Base-by-base conservation (phyloP, 2,888 invertebrate genomes). In the Agriopis leucophaearia region DNA sequence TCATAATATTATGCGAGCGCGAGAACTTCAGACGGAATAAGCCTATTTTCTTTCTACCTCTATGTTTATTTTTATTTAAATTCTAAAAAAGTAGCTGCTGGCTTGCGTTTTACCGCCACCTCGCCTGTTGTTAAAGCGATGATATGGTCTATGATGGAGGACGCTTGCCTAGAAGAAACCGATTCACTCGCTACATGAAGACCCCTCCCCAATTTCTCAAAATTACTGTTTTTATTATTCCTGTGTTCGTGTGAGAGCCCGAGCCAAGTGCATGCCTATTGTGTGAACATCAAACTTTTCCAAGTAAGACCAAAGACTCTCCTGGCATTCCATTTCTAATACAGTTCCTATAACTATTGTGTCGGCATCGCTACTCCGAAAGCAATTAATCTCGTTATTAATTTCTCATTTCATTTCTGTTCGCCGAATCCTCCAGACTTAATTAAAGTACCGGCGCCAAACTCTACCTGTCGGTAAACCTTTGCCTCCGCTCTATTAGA, bases 371-470 rank as follows among this genome's bases (percentile, higher is more conserved):
- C 70, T 69, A 66, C 65, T 64, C 52, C 56, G 70, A 70, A 66
- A 70, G 54, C 73, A 76, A 78, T 78, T 81, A 81, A 83, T 80
- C 79, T 74, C 73, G 74, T 83, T 81, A 84, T 86, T 83, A 85
- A 86, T 87, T 83, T 82, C 83, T 80, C 78, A 80, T 87, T 83
- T 75, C 74, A 73, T 76, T 77, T 81, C 79, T 85, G 80, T 85
- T 85, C 82, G 78, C 82, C 85, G 77, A 87, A 86, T 84, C 84
- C 81, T 76, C 84, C 87, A 89, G 89, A 89, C 88, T 83, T 88
- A 91, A 91, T 92, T 90, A 90, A 89, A 85, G 82, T 81, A 85
- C 80, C 86, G 92, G 92, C 92, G 92, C 92, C 92, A 90, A 88
- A 86, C 78, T 82, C 84, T 90, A 91, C 92, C 91, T 90, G 92